Evolutionary conservation across 2,797 vertebrate genomes (phyloP).

Genomic region (Babyrousa celebensis): DNA sequence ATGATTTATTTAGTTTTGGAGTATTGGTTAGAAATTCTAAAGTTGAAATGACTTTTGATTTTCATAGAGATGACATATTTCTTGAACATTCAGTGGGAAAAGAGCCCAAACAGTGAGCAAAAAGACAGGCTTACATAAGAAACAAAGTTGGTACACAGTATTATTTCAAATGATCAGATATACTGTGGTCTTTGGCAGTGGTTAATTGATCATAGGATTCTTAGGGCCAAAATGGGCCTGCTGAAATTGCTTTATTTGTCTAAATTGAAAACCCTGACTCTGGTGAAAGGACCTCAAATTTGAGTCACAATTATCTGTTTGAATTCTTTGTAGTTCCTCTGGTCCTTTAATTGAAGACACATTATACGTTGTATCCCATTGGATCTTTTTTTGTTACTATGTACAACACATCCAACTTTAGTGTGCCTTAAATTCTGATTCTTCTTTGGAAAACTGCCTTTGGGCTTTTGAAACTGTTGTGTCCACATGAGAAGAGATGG

Average conservation of each 20-base stretch:
- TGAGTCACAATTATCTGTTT: background rate
- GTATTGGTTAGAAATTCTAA: background rate
- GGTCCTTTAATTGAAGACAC: background rate
- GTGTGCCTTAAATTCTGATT: slow-evolving; percentile 28
- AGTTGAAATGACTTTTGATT: slow-evolving; percentile 31
- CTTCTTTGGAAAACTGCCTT: slow-evolving; percentile 32
- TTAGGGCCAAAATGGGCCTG: background rate
- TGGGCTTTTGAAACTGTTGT: background rate
- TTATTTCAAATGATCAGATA: background rate
- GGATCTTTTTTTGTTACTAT: background rate
- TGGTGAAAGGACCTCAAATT: background rate
- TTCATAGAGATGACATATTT: slow-evolving; percentile 27
- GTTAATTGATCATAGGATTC: background rate
- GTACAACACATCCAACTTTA: background rate
- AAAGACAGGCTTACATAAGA: background rate
- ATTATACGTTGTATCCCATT: background rate
- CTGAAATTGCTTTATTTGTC: slow-evolving; percentile 30
- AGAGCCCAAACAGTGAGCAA: background rate
- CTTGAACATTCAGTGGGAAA: background rate
- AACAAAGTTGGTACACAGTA: background rate
- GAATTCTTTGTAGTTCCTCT: slow-evolving; percentile 15
- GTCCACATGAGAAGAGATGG: background rate
- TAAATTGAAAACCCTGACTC: slow-evolving; percentile 19
- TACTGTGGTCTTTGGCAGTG: background rate
- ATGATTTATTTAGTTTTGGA: slow-evolving; percentile 27